These are phyloP conservation scores for Orthonychiurus folsomi DNA, from an alignment of 2,888 invertebrate species.

Conservation along the genomic window DNA sequence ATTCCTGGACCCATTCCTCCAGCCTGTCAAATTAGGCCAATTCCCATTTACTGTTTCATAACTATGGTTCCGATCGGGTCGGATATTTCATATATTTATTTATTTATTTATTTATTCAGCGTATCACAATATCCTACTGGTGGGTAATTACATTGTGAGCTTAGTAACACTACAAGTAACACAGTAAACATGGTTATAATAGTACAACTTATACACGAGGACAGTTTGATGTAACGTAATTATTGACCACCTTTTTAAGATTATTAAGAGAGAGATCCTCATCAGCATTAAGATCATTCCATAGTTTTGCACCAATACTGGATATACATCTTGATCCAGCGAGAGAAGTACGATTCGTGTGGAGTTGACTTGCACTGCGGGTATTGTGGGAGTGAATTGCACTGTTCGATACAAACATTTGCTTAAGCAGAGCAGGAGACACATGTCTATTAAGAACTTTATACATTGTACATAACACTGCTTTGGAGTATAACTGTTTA, in stretches of 20 bases:
- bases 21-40: no score
- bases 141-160: no score
- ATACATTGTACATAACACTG: slow-evolving; percentile 1
- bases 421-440: background rate
- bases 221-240: slow-evolving; percentile 25
- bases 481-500: background rate
- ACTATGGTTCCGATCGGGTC: no score
- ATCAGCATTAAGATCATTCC: slow-evolving; percentile 21
- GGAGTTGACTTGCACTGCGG: background rate
- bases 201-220: no score
- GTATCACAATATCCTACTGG: no score
- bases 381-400: background rate
- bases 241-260: slow-evolving; percentile 9
- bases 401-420: background rate
- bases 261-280: slow-evolving; percentile 6
- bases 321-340: background rate
- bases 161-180: no score
- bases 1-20: no score
- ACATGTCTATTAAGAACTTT: background rate
- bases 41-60: no score
- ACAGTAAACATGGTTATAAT: no score
- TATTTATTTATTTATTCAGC: no score
- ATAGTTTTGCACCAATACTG: background rate
- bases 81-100: no score
- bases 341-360: background rate